Evolutionary conservation across 2,888 invertebrate genomes (phyloP).

Genomic region (Phyto melanocephala): DNA sequence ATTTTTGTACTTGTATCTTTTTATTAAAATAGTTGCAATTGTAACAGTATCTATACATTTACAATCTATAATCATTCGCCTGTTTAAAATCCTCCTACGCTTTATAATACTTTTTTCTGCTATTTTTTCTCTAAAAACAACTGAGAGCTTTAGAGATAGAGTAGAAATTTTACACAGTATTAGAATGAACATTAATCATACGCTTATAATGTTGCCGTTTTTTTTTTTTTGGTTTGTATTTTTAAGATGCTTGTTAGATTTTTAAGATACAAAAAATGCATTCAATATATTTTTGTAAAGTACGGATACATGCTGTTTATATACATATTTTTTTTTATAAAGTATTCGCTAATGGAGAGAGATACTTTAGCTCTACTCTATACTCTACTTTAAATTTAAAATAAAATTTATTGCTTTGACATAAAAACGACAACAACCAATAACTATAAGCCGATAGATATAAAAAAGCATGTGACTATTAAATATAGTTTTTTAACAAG

Average conservation of each 20-base stretch:
- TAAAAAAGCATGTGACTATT: slow-evolving; percentile 10
- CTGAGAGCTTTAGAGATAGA: background rate
- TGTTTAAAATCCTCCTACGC: slow-evolving; percentile 57
- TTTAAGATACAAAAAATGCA: slow-evolving; percentile 29
- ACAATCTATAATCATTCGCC: slow-evolving; percentile 36
- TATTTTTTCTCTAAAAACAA: background rate
- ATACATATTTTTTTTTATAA: background rate
- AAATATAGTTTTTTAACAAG: background rate
- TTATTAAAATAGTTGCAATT: background rate
- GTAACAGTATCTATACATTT: slow-evolving; percentile 1
- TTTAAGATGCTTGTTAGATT: slow-evolving; percentile 52
- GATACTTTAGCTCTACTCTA: background rate
- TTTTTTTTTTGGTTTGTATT: slow-evolving; percentile 11
- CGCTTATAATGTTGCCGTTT: slow-evolving; percentile 45
- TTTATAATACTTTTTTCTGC: slow-evolving; percentile 1
- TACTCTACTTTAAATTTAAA: slow-evolving; percentile 30
- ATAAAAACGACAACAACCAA: background rate
- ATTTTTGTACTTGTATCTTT: background rate
- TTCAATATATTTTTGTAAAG: slow-evolving; percentile 9
- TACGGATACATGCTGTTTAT: background rate
- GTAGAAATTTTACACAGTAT: background rate
- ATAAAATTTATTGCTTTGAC: slow-evolving; percentile 54
- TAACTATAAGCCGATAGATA: background rate
- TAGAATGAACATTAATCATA: slow-evolving; percentile 60
- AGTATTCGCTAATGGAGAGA: slow-evolving; percentile 34